Percentiles rank a stretch among this genome's conserved stretches.
Evolutionary conservation across 2,797 vertebrate species (phyloP).

Genomic region (Fundulus diaphanus): DNA sequence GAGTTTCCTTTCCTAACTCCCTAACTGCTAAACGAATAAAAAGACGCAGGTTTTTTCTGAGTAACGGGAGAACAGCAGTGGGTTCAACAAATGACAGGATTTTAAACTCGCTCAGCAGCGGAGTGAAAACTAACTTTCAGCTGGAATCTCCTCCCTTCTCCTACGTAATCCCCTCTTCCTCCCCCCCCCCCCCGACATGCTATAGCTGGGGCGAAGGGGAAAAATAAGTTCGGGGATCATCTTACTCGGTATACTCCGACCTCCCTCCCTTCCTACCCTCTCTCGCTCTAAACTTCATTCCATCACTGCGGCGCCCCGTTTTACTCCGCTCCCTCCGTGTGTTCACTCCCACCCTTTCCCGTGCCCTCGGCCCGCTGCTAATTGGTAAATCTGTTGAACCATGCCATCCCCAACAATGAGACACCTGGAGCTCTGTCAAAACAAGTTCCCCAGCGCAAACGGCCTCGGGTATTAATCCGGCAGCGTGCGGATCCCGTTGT

Average conservation of each 20-base stretch:
- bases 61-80: slow-evolving; percentile 50
- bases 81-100: slow-evolving; percentile 1
- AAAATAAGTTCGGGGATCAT: slow-evolving; percentile 61
- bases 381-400: slow-evolving; percentile 89
- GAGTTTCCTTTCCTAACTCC: slow-evolving; percentile 75
- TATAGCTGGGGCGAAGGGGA: slow-evolving; percentile 27
- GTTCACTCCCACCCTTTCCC: slow-evolving; percentile 56
- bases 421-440: slow-evolving; percentile 91
- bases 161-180: slow-evolving; percentile 35
- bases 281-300: slow-evolving; percentile 72
- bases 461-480: slow-evolving; percentile 80
- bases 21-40: too few species aligned
- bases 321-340: slow-evolving; percentile 32
- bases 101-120: background rate
- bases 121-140: slow-evolving; percentile 4
- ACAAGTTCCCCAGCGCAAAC: slow-evolving; percentile 85
- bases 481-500: slow-evolving; percentile 51
- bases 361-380: slow-evolving; percentile 81
- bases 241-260: slow-evolving; percentile 68
- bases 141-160: slow-evolving; percentile 21
- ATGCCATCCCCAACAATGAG: slow-evolving; percentile 85
- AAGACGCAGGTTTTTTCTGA: slow-evolving; percentile 45
- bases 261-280: slow-evolving; percentile 49
- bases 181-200: slow-evolving; percentile 33
- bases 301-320: slow-evolving; percentile 57